Evolutionary conservation across 1,140 invertebrate species (phyloP).

Genomic region (Ceratina australensis): DNA sequence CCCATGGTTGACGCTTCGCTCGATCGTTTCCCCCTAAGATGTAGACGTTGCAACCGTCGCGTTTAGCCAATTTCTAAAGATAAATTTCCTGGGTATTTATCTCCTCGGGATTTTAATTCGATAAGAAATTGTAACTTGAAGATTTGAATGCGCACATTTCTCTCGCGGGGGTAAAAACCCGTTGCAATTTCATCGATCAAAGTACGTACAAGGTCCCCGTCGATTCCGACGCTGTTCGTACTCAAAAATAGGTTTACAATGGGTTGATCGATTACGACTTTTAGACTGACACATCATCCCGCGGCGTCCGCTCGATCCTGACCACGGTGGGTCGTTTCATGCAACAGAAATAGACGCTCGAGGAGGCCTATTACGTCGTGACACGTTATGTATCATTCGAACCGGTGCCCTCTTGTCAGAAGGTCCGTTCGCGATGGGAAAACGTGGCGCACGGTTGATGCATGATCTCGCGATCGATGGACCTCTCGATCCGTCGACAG

Average conservation of each 20-base stretch:
- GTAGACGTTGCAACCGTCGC: too few relatives aligned
- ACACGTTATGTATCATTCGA: conserved; percentile 73
- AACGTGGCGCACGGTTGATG: conserved; percentile 62
- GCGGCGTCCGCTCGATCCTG: conserved; percentile 43
- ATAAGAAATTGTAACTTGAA: too few relatives aligned
- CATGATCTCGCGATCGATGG: conserved; percentile 40
- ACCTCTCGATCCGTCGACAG: conserved; percentile 62
- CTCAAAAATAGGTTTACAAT: conserved; percentile 16
- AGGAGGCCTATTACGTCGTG: conserved; percentile 70
- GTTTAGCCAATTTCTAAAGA: too few relatives aligned
- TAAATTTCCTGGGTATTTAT: too few relatives aligned
- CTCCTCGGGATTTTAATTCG: too few relatives aligned
- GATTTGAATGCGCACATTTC: too few relatives aligned
- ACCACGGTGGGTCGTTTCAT: conserved; percentile 60
- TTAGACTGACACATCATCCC: conserved; percentile 49
- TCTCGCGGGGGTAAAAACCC: too few relatives aligned
- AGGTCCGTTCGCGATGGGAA: conserved; percentile 70
- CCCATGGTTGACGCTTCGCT: conserved; percentile 64
- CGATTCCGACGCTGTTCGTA: neutral
- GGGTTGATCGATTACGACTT: conserved; percentile 53
- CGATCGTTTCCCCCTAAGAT: conserved; percentile 61
- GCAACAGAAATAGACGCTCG: conserved; percentile 60
- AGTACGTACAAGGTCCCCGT: too few relatives aligned
- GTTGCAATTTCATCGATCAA: too few relatives aligned
- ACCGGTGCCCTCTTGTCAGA: conserved; percentile 65